phyloP scores from a whole-genome alignment of 2,113 vertebrate species.

The Argyrosomus japonicus region DNA sequence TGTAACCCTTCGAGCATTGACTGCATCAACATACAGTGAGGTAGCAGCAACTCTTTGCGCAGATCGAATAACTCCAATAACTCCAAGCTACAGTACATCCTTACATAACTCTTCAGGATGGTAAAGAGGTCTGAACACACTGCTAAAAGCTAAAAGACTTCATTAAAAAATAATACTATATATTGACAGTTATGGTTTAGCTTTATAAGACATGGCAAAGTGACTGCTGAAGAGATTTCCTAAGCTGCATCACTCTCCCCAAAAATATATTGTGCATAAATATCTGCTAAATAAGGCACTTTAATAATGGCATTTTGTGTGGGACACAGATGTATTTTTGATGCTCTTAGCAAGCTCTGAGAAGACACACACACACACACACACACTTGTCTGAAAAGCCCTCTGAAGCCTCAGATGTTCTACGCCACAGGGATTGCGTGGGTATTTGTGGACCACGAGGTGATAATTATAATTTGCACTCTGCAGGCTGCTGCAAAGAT shows the following conservation, averaged over 20 bases:
- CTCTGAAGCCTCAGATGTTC: conserved; percentile 29
- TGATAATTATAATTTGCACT: conserved; percentile 71
- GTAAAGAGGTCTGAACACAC: not conserved
- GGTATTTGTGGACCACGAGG: conserved; percentile 64
- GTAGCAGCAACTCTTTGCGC: not conserved
- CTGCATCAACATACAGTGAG: not conserved
- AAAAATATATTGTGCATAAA: not conserved
- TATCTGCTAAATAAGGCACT: not conserved
- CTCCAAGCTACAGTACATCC: not conserved
- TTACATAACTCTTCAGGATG: not conserved
- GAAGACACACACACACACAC: conserved; percentile 15
- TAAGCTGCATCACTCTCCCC: not conserved
- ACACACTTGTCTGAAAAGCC: conserved; percentile 27
- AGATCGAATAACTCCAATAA: not conserved
- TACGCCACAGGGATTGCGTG: conserved; percentile 3
- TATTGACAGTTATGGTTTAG: not conserved
- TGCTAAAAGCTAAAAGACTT: not conserved
- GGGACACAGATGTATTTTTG: conserved; percentile 39
- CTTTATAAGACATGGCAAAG: not conserved
- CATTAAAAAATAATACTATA: not conserved
- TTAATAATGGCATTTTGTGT: conserved; percentile 6
- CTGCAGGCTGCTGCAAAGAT: conserved; percentile 34
- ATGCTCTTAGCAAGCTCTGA: conserved; percentile 30
- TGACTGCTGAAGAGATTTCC: not conserved
- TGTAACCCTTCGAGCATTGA: not conserved